Evolutionary conservation across 1,140 invertebrate species (phyloP).

Genomic region (Meloidogyne floridensis): DNA sequence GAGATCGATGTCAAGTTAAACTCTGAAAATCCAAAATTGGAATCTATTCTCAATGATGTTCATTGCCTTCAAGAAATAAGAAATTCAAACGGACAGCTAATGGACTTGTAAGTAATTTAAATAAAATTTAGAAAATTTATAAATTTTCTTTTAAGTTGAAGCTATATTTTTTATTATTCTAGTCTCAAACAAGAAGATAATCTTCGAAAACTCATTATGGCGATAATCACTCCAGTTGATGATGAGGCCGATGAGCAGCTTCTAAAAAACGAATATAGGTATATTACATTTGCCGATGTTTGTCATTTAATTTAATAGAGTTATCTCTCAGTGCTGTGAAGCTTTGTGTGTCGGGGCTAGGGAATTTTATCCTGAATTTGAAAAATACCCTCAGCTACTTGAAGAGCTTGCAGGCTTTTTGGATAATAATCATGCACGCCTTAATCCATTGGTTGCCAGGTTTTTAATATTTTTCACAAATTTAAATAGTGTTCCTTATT

Average conservation of each 20-base stretch:
- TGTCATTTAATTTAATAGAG: background rate
- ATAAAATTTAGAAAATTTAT: background rate
- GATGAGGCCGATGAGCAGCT: constrained; percentile 8
- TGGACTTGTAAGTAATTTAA: constrained; percentile 36
- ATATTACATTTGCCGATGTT: background rate
- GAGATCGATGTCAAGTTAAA: constrained; percentile 33
- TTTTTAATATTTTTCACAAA: background rate
- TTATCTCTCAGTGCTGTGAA: constrained; percentile 35
- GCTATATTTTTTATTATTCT: background rate
- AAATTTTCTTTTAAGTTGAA: no score
- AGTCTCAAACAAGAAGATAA: constrained; percentile 34
- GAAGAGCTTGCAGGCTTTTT: constrained; percentile 23
- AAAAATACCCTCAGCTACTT: constrained; percentile 31
- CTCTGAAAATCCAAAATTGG: constrained; percentile 3
- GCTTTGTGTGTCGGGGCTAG: constrained; percentile 32
- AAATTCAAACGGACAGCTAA: constrained; percentile 26
- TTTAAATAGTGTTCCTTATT: background rate
- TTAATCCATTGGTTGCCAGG: constrained; percentile 36
- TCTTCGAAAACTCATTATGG: constrained; percentile 25
- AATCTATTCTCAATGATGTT: constrained; percentile 35
- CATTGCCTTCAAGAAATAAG: constrained; percentile 42
- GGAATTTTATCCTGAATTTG: constrained; percentile 34
- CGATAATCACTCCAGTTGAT: constrained; percentile 23
- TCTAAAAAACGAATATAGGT: constrained; percentile 34
- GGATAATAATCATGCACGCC: background rate